Evolutionary conservation across 2,888 invertebrate genomes (phyloP).

Genomic region (Macaria notata): DNA sequence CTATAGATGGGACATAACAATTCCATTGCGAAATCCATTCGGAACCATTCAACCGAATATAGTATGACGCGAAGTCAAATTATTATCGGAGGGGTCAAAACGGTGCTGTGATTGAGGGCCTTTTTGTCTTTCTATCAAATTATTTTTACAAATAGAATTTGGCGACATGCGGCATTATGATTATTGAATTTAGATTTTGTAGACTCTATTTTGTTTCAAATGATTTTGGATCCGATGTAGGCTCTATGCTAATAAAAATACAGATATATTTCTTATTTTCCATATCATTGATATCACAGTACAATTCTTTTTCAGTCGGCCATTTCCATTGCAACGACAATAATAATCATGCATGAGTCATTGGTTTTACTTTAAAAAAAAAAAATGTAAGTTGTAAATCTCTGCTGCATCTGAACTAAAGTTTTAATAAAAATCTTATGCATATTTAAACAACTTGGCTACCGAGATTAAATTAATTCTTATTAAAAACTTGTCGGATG

Average conservation of each 20-base stretch:
- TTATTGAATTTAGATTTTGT: background rate
- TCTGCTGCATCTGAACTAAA: too few species aligned
- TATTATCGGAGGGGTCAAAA: constrained; percentile 59
- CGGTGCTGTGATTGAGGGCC: constrained; percentile 45
- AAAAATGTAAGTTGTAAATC: too few species aligned
- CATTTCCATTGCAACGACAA: too few species aligned
- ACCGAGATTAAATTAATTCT: constrained; percentile 9
- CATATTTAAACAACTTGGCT: background rate
- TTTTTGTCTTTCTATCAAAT: constrained; percentile 38
- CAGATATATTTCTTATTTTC: too few species aligned
- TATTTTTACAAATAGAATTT: constrained; percentile 16
- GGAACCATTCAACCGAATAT: constrained; percentile 67
- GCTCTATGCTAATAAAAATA: too few species aligned
- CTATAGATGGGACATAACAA: constrained; percentile 59
- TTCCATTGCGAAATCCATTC: constrained; percentile 77
- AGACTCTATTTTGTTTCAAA: too few species aligned
- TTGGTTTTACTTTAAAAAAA: too few species aligned
- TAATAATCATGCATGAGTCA: too few species aligned
- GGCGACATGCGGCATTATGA: background rate
- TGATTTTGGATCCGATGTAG: too few species aligned
- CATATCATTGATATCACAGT: too few species aligned
- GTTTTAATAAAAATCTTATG: too few species aligned
- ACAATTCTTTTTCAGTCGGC: too few species aligned
- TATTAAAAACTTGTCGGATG: constrained; percentile 13
- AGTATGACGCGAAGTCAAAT: constrained; percentile 73